Percentiles rank a stretch among this genome's conserved stretches.
phyloP scores from a whole-genome alignment of 2,888 invertebrate species.

The Polietes domitor region DNA sequence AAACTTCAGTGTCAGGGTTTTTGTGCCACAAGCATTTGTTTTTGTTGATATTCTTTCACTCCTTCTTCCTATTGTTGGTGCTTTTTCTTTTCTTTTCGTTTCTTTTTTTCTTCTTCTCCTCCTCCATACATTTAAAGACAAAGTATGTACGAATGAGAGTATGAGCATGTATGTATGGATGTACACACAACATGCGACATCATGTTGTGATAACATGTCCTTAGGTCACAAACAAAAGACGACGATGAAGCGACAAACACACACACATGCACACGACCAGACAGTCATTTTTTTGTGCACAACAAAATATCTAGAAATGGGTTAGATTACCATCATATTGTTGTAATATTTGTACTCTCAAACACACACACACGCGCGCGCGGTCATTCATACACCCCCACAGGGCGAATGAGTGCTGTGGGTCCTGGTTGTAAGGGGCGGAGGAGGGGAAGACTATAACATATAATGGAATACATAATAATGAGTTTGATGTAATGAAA shows the following conservation, averaged over 20 bases:
- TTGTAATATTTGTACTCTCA: constrained; percentile 19
- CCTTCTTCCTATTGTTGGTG: constrained; percentile 6
- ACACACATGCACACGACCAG: neutral
- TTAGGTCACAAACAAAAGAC: constrained; percentile 65
- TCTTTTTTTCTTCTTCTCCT: constrained; percentile 17
- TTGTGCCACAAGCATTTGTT: constrained; percentile 64
- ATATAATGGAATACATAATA: neutral
- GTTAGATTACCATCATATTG: constrained; percentile 65
- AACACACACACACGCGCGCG: neutral
- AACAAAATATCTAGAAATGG: constrained; percentile 58
- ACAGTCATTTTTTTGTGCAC: constrained; percentile 12
- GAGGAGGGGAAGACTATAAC: neutral
- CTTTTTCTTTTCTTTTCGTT: neutral
- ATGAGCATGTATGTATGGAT: neutral
- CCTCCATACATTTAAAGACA: no score
- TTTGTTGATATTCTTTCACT: constrained; percentile 37
- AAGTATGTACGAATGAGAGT: constrained; percentile 35
- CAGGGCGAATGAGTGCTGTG: no score
- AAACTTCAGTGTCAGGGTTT: constrained; percentile 68
- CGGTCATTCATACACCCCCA: neutral
- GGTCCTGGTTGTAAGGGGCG: no score
- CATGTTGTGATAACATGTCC: constrained; percentile 64
- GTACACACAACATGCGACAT: constrained; percentile 54
- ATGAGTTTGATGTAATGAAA: constrained; percentile 11
- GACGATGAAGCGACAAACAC: constrained; percentile 18